Conservation (phyloP, 1,140 invertebrate genomes). For the Coboldia fuscipes region DNA sequence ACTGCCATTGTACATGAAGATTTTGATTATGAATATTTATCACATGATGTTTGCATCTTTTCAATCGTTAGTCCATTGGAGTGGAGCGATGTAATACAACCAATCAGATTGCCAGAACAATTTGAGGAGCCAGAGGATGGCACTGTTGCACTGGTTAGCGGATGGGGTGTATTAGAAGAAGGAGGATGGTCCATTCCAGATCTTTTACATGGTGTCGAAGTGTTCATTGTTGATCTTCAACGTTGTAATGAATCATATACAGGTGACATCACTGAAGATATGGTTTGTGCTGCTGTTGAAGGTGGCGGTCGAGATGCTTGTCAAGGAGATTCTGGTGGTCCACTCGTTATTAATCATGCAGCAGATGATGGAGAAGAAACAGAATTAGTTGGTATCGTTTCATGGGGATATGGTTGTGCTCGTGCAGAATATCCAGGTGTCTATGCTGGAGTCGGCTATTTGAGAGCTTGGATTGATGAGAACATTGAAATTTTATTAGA, state of each 20-base stretch:
- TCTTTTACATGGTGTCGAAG: slow-evolving; percentile 16
- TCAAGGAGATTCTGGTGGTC: slow-evolving; percentile 24
- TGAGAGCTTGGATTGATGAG: slow-evolving; percentile 17
- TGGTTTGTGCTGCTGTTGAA: slow-evolving; percentile 27
- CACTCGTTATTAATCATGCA: too few species aligned
- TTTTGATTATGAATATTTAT: slow-evolving; percentile 10
- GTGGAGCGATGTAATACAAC: too few species aligned
- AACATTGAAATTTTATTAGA: too few species aligned
- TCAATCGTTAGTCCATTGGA: too few species aligned
- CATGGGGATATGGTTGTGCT: slow-evolving; percentile 45
- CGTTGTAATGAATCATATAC: slow-evolving; percentile 14
- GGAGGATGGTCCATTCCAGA: background rate
- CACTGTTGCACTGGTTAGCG: background rate
- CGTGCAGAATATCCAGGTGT: slow-evolving; percentile 35
- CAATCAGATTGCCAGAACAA: too few species aligned
- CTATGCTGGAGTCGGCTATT: slow-evolving; percentile 34
- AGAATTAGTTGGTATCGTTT: slow-evolving; percentile 32
- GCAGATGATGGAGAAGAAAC: slow-evolving; percentile 10
- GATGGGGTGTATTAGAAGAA: background rate
- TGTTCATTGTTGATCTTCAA: slow-evolving; percentile 16
- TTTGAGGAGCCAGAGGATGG: too few species aligned
- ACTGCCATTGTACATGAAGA: slow-evolving; percentile 12
- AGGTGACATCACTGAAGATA: slow-evolving; percentile 20
- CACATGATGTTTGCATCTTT: too few species aligned
- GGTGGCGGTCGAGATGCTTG: slow-evolving; percentile 29